Evolutionary conservation across 2,113 vertebrate species (phyloP), one percentile per base, ranked within the genome.

Genomic region (Nothocercus julius): DNA sequence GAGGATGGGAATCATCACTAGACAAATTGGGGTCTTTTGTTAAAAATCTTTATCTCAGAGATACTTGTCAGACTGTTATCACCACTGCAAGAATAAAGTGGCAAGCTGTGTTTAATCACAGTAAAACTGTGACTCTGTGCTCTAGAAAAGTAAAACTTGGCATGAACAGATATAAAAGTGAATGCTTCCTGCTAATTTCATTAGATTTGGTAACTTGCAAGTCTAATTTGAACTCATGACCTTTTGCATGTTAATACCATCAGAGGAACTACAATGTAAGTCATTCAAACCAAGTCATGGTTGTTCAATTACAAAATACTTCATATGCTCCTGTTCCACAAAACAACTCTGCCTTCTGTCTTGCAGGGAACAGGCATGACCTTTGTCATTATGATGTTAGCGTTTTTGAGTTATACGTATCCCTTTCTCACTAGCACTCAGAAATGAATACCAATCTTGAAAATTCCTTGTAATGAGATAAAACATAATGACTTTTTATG

Each of bases 191-290:
- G 66, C 24, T 27, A 36, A n/a, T 14, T 88, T 88, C 42, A 53
- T 77, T 49, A 49, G 49, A 25, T 32, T 47, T 32, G 4, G 63
- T 67, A 51, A 77, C 63, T 73, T 47, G 38, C 64, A 64, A 81
- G 66, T 49, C 66, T 85, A 20, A 84, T 74, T 87, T 66, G 75
- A 84, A 87, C 66, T 90, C n/a, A 11, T 75, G 92, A 95, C 87
- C 90, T 90, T 90, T 62, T 78, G 54, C 79, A 34, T 85, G 64
- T 82, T 81, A 25, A 64, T 64, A 38, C 47, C 70, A 51, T 44
- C 38, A 32, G 61, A 75, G 79, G 66, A 69, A 28, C 38, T 7
- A 94, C 90, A 94, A 94, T 94, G 90, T 7, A 75, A 87, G 66
- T 58, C 79, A 87, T 92, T 87, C 83, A 95, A 59, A 11, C 25